phyloP scores from a whole-genome alignment of 1,140 invertebrate species.

The Colletes latitarsis region DNA sequence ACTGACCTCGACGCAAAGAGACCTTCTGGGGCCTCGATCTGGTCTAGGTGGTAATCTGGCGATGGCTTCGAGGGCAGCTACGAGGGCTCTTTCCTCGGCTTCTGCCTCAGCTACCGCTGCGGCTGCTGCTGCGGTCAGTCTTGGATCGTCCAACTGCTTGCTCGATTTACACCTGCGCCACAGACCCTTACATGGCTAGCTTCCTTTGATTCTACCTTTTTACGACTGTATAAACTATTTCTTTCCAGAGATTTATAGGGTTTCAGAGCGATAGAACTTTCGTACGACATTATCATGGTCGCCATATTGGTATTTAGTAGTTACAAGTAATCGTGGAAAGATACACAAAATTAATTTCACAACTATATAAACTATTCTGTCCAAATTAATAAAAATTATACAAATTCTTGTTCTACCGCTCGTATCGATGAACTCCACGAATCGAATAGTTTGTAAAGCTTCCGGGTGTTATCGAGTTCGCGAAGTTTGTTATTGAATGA shows the following conservation, averaged over 20 bases:
- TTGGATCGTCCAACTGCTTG: constrained; percentile 80
- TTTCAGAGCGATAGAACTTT: no score
- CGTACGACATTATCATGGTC: no score
- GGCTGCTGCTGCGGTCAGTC: constrained; percentile 85
- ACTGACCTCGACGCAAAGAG: constrained; percentile 76
- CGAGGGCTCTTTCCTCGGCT: constrained; percentile 87
- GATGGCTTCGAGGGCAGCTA: constrained; percentile 87
- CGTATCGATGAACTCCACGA: no score
- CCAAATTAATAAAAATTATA: no score
- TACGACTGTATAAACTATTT: neutral
- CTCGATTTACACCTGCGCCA: constrained; percentile 80
- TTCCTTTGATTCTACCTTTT: neutral
- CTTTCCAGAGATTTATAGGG: neutral
- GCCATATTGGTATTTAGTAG: no score
- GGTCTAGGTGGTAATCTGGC: constrained; percentile 82
- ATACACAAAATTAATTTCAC: no score
- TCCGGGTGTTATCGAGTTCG: no score
- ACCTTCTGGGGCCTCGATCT: constrained; percentile 75
- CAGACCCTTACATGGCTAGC: constrained; percentile 24
- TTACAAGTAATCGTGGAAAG: no score
- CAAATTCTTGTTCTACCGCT: no score
- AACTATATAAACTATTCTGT: neutral
- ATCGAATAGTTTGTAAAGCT: no score
- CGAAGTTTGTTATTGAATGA: no score
- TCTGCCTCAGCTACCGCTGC: constrained; percentile 87